Evolutionary conservation across 1,140 invertebrate genomes (phyloP).

Genomic region (Drepana arcuata): DNA sequence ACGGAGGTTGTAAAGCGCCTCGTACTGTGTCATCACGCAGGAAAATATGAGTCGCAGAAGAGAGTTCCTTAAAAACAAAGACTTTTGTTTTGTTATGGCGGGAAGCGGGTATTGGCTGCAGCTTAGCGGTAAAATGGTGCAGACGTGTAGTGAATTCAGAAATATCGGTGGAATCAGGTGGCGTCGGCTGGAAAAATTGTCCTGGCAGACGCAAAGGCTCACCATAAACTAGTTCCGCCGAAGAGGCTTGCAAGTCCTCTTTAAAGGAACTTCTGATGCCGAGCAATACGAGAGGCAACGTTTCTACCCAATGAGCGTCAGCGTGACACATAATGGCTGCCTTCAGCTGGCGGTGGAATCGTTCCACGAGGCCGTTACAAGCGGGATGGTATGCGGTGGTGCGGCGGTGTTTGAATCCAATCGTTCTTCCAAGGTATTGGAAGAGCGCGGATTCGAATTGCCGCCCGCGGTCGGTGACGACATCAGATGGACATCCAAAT

Average conservation of each 20-base stretch:
- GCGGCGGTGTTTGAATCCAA: slow-evolving; percentile 10
- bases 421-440: slow-evolving; percentile 2
- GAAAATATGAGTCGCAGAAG: slow-evolving; percentile 28
- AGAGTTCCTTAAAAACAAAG: slow-evolving; percentile 15
- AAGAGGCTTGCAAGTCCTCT: slow-evolving; percentile 17
- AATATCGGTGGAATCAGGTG: slow-evolving; percentile 10
- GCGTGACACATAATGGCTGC: slow-evolving; percentile 26
- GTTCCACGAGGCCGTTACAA: slow-evolving; percentile 44
- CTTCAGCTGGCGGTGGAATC: slow-evolving; percentile 52
- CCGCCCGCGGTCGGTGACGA: slow-evolving; percentile 43
- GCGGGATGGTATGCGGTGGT: slow-evolving; percentile 59
- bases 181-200: slow-evolving; percentile 17
- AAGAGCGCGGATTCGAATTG: slow-evolving; percentile 30
- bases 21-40: slow-evolving; percentile 34
- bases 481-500: slow-evolving; percentile 31
- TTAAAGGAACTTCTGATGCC: slow-evolving; percentile 16
- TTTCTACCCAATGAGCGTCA: slow-evolving; percentile 8
- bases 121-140: slow-evolving; percentile 11
- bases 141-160: slow-evolving; percentile 15
- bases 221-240: slow-evolving; percentile 29
- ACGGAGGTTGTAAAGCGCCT: slow-evolving; percentile 36
- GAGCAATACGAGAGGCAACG: slow-evolving; percentile 11
- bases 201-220: slow-evolving; percentile 22
- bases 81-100: slow-evolving; percentile 19
- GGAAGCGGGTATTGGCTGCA: slow-evolving; percentile 16